Evolutionary conservation across 37 sponge, comb jelly and placozoan species (phyloP), one percentile per base, ranked within the genome.

Genomic region (Beroe forskalii): DNA sequence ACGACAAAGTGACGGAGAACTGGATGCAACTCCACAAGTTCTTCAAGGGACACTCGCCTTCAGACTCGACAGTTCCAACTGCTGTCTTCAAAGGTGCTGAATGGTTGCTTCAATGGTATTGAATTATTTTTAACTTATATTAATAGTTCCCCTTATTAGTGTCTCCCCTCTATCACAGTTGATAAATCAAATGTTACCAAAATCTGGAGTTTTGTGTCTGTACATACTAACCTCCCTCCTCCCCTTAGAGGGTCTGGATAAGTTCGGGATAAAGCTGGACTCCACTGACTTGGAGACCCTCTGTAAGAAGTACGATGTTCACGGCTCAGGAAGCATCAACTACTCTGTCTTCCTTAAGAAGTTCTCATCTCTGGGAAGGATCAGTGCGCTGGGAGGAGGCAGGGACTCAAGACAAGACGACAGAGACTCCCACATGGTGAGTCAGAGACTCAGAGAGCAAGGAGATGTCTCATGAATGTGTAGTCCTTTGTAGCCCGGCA

Each of bases 1-100:
- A 43, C 86, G 30, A 17, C 30, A 37, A 22, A 1, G 30, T 80
- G 48, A 22, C 55, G 4, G 86, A 80, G 24, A 80, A 80, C 86
- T 80, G 86, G 86, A 80, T 80, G 86, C 38, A 41, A 44, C 86
- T 80, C 30, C 28, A 80, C 86, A 80, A 80, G 40, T 41, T n/a
- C 44, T 80, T 44, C 48, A 80, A 44, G 35, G 28, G 38, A 42
- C 86, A 44, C 24, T 44, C 30, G 0, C 9, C 55, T 80, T 9
- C 14, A 1, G 27, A 41, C 48, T n/a, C 55, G 3, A 20, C 86
- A 22, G 86, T 80, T 1, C 86, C 86, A 28, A 44, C 44, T 22
- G 55, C n/a, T 43, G 55, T 44, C 55, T 80, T 80, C 27, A 80
- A 43, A 80, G 86, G 86, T 80, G 55, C 12, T n/a, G n/a, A n/a